Base-by-base conservation (phyloP, 2,797 vertebrate species). In the Anguilla pacifica region DNA sequence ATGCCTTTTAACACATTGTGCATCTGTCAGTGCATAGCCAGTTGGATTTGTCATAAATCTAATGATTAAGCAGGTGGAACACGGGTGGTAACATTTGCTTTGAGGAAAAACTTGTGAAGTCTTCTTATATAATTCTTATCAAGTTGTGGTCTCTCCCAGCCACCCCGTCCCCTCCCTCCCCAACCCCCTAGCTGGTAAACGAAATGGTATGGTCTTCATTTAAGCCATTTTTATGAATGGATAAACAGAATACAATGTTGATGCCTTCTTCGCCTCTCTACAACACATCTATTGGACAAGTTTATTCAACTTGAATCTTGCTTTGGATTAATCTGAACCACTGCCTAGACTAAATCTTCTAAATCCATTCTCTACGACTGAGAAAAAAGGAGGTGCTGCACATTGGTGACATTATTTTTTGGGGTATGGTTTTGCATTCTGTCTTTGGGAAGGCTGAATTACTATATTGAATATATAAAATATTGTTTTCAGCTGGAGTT, bases 31-130 rank as follows among this genome's bases (percentile, higher is more conserved):
- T 61, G 89, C 35, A 46, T 61, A 49, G n/a, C 87, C 51, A 2
- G 49, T 89, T 89, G 92, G 94, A 94, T 94, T 94, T 92, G 90
- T 90, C 86, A 55, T 87, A 90, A 93, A 87, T 91, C 91, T 88
- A 93, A 90, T 53, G 61, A 91, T 92, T 94, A 95, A 95, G 95
- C 93, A 95, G 94, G 94, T 94, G 88, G 89, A 88, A 88, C 72
- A 67, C 92, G 90, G 88, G 90, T 91, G 91, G 93, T 90, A 92
- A 94, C 95, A 95, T 93, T 94, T 96, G 95, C 92, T 95, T 95
- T 93, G 91, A 95, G 91, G 92, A 93, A 95, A 95, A 96, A 96
- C 95, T 95, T 94, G 95, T 96, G 93, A 96, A 94, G 92, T 89
- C 89, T 87, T 43, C 92, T 94, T 94, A 91, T 91, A 87, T 96